phyloP scores from a whole-genome alignment of 2,888 invertebrate genomes.

The Campoplex nolae region DNA sequence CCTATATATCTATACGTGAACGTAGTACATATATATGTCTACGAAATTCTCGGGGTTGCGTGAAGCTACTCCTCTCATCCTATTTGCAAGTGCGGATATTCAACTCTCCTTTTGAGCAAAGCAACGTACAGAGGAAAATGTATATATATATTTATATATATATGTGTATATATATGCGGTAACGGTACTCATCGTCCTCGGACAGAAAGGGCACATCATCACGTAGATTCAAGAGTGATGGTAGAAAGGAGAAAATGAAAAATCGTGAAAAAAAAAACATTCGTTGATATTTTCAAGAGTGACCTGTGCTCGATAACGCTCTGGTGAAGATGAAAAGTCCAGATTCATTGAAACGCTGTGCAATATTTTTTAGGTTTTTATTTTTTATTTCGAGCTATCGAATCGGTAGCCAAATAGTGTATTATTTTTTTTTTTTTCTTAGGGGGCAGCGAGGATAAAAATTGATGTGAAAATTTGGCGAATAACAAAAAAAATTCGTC shows the following conservation, averaged over 20 bases:
- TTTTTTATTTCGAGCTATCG: not conserved
- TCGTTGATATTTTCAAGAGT: not conserved
- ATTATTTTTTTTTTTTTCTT: no score
- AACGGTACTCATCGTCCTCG: not conserved
- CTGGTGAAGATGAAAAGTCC: not conserved
- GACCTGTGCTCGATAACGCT: not conserved
- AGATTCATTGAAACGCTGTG: not conserved
- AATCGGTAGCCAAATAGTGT: not conserved
- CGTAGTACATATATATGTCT: slow-evolving; percentile 15
- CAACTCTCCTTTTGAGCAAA: slow-evolving; percentile 42
- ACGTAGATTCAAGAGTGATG: not conserved
- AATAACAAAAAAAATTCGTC: not conserved
- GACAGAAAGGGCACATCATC: not conserved
- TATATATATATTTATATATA: not conserved
- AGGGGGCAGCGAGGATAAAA: not conserved
- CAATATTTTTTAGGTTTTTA: not conserved
- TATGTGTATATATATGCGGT: no score
- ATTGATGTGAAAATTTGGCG: not conserved
- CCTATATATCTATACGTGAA: not conserved
- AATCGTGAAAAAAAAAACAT: not conserved
- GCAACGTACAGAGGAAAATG: slow-evolving; percentile 34
- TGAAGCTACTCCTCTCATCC: slow-evolving; percentile 49
- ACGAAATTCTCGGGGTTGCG: slow-evolving; percentile 54
- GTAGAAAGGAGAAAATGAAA: not conserved
- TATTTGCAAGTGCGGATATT: slow-evolving; percentile 64